Evolutionary conservation across 2,888 invertebrate species (phyloP).

Genomic region (Nebria salina): DNA sequence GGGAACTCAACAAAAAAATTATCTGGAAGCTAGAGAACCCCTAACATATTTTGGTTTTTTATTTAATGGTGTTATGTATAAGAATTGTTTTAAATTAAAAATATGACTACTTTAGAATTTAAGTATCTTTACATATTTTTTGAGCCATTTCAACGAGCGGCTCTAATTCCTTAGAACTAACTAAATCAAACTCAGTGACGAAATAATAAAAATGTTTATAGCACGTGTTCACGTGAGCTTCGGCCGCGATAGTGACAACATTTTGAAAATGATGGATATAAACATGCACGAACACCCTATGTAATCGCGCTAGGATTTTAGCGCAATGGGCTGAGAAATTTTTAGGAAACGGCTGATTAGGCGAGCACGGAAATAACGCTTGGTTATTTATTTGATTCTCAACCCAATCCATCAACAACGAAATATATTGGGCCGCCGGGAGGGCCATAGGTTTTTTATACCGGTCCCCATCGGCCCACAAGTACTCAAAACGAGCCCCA

Average conservation of each 20-base stretch:
- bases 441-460: constrained; percentile 79
- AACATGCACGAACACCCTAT: constrained; percentile 92
- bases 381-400: constrained; percentile 92
- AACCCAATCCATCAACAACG: constrained; percentile 90
- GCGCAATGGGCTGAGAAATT: constrained; percentile 81
- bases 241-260: constrained; percentile 85
- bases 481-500: constrained; percentile 87
- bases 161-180: constrained; percentile 85
- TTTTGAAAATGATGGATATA: constrained; percentile 95
- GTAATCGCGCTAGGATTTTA: constrained; percentile 87
- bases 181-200: constrained; percentile 85
- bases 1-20: too few relatives aligned
- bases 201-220: constrained; percentile 96
- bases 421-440: constrained; percentile 85
- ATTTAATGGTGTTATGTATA: not conserved
- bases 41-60: not conserved
- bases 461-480: constrained; percentile 87
- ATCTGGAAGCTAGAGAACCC: not conserved
- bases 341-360: constrained; percentile 88
- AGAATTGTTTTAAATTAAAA: not conserved
- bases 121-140: constrained; percentile 72
- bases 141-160: constrained; percentile 82
- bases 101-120: not conserved
- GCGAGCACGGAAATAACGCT: constrained; percentile 82
- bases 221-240: constrained; percentile 93